Evolutionary conservation across 2,888 invertebrate genomes (phyloP).

Genomic region (Tipula helvola): DNA sequence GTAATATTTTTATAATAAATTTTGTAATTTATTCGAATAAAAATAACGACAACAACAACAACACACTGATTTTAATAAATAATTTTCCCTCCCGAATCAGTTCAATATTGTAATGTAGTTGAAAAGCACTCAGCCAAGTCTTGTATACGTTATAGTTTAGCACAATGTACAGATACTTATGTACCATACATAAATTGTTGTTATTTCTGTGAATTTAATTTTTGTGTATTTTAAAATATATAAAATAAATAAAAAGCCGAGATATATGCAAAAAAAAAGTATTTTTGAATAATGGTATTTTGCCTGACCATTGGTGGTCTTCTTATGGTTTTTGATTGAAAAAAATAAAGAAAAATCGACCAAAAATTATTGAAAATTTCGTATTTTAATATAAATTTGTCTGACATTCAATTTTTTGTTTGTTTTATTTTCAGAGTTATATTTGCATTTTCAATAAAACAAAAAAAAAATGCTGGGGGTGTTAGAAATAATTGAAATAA

Average conservation of each 20-base stretch:
- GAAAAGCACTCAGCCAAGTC: neutral
- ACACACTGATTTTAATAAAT: too few relatives aligned
- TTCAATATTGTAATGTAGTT: neutral
- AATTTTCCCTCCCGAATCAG: too few relatives aligned
- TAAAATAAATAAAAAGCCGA: neutral
- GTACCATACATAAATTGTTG: neutral
- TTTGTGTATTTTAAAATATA: neutral
- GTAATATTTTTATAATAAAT: too few relatives aligned
- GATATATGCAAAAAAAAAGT: neutral
- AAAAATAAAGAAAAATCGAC: neutral
- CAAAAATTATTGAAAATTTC: neutral
- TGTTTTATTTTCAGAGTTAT: neutral
- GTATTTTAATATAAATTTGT: neutral
- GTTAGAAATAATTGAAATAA: slow-evolving; percentile 4
- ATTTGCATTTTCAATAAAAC: neutral
- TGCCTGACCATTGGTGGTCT: neutral
- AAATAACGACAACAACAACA: too few relatives aligned
- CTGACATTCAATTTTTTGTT: neutral
- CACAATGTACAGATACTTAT: neutral
- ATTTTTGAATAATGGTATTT: neutral
- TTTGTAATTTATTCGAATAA: too few relatives aligned
- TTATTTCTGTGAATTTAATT: neutral
- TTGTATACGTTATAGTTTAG: neutral
- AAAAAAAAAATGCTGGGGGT: neutral
- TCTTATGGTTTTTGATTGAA: neutral